Evolutionary conservation across 30 jellyfish, hydroid and myxozoan genomes (phyloP).

Genomic region (Hydractinia symbiolongicarpus): DNA sequence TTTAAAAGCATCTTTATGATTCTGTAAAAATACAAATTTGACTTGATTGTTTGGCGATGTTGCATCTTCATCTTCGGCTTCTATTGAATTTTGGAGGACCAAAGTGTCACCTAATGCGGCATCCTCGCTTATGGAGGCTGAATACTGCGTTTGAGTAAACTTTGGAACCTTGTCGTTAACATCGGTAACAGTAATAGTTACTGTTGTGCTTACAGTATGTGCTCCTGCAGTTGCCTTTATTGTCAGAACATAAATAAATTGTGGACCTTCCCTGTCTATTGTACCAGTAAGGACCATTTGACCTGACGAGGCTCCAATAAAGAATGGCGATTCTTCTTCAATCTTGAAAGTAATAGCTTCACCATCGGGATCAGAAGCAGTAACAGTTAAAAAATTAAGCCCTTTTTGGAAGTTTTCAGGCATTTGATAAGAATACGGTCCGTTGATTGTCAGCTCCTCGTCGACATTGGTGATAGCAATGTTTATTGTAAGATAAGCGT

Average conservation of each 20-base stretch:
- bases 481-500: background rate
- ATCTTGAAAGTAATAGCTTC: background rate
- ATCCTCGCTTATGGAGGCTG: background rate
- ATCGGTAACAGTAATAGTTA: conserved; percentile 2
- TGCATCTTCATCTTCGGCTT: background rate
- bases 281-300: conserved; percentile 33
- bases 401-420: conserved; percentile 9
- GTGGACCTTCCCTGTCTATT: conserved; percentile 49
- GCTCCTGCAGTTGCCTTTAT: conserved; percentile 43
- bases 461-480: background rate
- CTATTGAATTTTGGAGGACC: background rate
- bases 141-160: background rate
- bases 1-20: background rate
- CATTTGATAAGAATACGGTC: background rate
- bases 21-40: background rate
- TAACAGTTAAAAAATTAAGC: conserved; percentile 21
- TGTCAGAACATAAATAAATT: conserved; percentile 14
- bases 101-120: background rate
- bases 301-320: conserved; percentile 17
- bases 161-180: background rate
- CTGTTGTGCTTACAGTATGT: conserved; percentile 15
- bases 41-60: conserved; percentile 1
- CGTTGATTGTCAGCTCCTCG: background rate
- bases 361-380: background rate
- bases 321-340: background rate